Conservation (phyloP, 2,797 vertebrate genomes). For the Bradypodion pumilum region DNA sequence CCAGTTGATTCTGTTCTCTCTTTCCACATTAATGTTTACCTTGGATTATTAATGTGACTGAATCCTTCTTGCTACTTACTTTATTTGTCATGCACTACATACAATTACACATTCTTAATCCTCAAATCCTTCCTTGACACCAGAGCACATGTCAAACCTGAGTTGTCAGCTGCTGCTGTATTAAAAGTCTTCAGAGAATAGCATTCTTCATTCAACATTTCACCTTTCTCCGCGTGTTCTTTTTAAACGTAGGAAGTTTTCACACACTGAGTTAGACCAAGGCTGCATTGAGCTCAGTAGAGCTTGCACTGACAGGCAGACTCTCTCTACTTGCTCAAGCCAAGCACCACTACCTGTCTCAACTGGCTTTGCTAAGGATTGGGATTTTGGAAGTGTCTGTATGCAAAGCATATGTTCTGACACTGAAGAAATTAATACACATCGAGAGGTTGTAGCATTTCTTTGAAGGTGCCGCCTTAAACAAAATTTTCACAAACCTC, state of each 20-base stretch:
- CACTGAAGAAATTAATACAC: no score
- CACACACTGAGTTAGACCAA: no score
- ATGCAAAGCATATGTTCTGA: neutral
- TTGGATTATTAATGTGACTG: slow-evolving; percentile 62
- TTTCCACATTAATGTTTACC: slow-evolving; percentile 2
- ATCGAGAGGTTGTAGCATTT: no score
- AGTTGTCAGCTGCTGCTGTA: neutral
- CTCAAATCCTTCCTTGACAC: slow-evolving; percentile 66
- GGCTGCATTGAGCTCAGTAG: neutral
- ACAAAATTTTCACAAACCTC: neutral
- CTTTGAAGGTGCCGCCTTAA: neutral
- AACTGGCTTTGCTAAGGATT: neutral
- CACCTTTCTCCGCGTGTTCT: slow-evolving; percentile 2
- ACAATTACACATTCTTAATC: slow-evolving; percentile 69
- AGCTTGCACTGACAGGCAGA: neutral
- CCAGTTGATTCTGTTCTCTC: neutral
- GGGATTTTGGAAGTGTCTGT: neutral
- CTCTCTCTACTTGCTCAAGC: no score
- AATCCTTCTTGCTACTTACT: slow-evolving; percentile 66
- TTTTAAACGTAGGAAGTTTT: neutral
- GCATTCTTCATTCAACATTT: neutral
- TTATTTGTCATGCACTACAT: slow-evolving; percentile 71
- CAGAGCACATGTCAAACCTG: slow-evolving; percentile 59
- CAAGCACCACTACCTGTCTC: neutral
- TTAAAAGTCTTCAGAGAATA: slow-evolving; percentile 20